phyloP scores from a whole-genome alignment of 2,113 vertebrate species.

The Genyomyrus donnyi region DNA sequence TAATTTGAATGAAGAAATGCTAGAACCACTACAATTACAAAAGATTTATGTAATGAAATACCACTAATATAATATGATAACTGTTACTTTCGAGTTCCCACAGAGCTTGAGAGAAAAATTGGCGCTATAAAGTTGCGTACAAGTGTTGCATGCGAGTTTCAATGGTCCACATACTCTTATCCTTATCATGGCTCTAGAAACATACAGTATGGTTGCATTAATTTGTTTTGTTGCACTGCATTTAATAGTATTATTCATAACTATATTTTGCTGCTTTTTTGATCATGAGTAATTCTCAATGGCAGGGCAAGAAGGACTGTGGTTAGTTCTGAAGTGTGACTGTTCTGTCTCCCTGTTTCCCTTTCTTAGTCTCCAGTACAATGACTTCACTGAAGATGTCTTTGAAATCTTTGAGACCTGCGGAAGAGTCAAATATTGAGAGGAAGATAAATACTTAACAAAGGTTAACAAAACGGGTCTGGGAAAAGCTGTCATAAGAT shows the following conservation, averaged over 20 bases:
- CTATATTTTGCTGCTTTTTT: neutral
- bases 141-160: neutral
- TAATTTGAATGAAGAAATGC: neutral
- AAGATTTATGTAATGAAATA: neutral
- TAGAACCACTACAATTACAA: neutral
- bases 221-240: neutral
- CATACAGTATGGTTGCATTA: neutral
- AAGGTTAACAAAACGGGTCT: neutral
- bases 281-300: neutral
- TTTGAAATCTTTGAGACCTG: slow-evolving; percentile 45
- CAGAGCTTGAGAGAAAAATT: neutral
- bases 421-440: slow-evolving; percentile 47
- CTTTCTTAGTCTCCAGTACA: slow-evolving; percentile 53
- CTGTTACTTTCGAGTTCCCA: neutral
- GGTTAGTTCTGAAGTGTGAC: neutral
- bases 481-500: neutral
- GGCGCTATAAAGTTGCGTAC: neutral
- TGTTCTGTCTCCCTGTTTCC: neutral
- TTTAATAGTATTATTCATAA: neutral
- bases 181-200: neutral
- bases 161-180: neutral
- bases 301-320: neutral
- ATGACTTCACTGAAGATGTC: slow-evolving; percentile 52
- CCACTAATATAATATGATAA: neutral
- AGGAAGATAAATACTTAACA: neutral